Conservation (phyloP, 2,113 vertebrate genomes). For the Halcyon malimbica region DNA sequence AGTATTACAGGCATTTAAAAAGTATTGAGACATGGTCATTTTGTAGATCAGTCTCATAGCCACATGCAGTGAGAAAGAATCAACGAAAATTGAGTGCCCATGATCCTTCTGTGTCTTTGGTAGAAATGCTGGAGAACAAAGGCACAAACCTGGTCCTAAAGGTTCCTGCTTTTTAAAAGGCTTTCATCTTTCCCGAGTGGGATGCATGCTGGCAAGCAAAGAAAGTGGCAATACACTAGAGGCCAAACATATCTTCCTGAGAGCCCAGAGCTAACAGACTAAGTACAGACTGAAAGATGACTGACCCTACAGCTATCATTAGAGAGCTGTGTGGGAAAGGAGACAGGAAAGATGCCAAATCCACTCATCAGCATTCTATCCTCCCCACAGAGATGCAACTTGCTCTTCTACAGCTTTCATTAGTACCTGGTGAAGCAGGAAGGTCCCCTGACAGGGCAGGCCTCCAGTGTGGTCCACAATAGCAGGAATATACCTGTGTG, state of each 20-base stretch:
- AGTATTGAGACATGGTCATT: background rate
- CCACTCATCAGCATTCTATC: background rate
- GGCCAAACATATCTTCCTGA: background rate
- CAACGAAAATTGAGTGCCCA: background rate
- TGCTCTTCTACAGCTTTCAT: background rate
- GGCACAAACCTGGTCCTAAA: background rate
- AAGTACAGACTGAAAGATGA: background rate
- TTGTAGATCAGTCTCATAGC: background rate
- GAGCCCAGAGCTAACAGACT: background rate
- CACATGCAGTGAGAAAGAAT: background rate
- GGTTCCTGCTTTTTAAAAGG: background rate
- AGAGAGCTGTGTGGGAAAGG: background rate
- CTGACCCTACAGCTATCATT: background rate
- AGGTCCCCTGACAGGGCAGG: conserved; percentile 92
- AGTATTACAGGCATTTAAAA: background rate
- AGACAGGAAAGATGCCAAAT: background rate
- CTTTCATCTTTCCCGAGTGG: background rate
- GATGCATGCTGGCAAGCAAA: background rate
- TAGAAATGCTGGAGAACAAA: background rate
- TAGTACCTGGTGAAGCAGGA: conserved; percentile 95
- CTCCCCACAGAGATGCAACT: background rate
- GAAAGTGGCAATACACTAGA: background rate
- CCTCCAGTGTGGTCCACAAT: conserved; percentile 94
- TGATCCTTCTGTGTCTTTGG: background rate
- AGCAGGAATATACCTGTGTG: conserved; percentile 92